Base-by-base conservation (phyloP, 2,797 vertebrate genomes). In the Vespertilio murinus region DNA sequence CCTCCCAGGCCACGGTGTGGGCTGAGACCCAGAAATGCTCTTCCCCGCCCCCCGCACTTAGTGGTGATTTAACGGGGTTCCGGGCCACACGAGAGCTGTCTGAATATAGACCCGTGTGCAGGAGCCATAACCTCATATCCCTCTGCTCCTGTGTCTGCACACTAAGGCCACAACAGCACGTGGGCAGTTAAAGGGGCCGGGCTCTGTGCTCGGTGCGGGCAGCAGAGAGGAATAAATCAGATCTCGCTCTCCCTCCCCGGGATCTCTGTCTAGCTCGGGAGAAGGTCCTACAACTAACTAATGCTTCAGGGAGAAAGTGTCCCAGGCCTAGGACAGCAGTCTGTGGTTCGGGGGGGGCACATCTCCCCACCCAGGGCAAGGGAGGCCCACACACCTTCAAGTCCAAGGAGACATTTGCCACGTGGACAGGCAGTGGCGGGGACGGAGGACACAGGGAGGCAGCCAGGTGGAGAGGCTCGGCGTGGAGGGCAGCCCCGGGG, bases 401-500 rank as follows among this genome's bases (percentile, higher is more conserved):
- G 45, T 69, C 25, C 20, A 28, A 47, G 82, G 56, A 81, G 45
- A 11, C 64, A 16, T 14, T 71, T 13, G n/a, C 80, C 23, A 1
- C 0, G 42, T 74, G 87, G 35, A 18, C 33, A 45, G 49, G 74
- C 56, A 25, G 7, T 22, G 7, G 52, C 14, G 17, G 40, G 33
- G 35, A 16, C 4, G 33, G 54, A 38, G 20, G 13, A 14, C 74
- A 42, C 4, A 10, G 2, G 7, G 16, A 40, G 38, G 28, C 82
- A 20, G 78, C 65, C 52, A 3, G n/a, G 38, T 13, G 54, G 75
- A 54, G 35, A 28, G 30, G 22, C 17, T 42, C 0, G 0, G 6
- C 1, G 22, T 25, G n/a, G 40, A 56, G 0, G 0, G 33, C 0
- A 0, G 42, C 16, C n/a, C 16, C 6, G 38, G 65, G 54, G 25